These are phyloP conservation scores for Eretmocerus hayati DNA, from an alignment of 2,888 invertebrate species.

Conservation along the genomic window DNA sequence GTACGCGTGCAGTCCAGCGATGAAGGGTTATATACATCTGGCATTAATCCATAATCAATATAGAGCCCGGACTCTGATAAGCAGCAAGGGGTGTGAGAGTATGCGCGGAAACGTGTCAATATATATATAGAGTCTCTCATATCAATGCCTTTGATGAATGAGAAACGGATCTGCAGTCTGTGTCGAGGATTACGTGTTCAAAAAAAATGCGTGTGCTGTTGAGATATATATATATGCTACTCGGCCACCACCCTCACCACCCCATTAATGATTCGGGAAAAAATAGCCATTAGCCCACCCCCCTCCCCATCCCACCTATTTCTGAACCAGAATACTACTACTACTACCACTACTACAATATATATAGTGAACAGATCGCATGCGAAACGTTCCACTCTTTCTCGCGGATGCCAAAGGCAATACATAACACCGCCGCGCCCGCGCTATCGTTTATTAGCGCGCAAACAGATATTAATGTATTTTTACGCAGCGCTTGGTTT, in stretches of 20 bases:
- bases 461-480: slow-evolving; percentile 49
- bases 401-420: slow-evolving; percentile 6
- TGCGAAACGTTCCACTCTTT: too few species aligned
- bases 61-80: slow-evolving; percentile 13
- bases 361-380: too few species aligned
- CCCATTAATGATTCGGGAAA: slow-evolving; percentile 24
- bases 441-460: slow-evolving; percentile 45
- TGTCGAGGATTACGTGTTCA: slow-evolving; percentile 20
- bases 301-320: too few species aligned
- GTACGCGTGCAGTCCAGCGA: neutral
- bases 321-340: too few species aligned
- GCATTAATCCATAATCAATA: slow-evolving; percentile 23
- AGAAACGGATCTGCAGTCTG: slow-evolving; percentile 24
- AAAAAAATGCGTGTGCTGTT: too few species aligned
- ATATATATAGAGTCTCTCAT: too few species aligned
- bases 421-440: slow-evolving; percentile 33
- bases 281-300: slow-evolving; percentile 44
- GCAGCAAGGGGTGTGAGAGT: slow-evolving; percentile 15
- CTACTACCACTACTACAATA: too few species aligned
- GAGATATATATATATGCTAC: too few species aligned
- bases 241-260: neutral
- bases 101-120: too few species aligned
- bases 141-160: slow-evolving; percentile 25
- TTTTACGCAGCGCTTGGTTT: slow-evolving; percentile 38
- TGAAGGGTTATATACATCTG: too few species aligned